Conservation (phyloP, 2,113 vertebrate species). For the Electrona antarctica region DNA sequence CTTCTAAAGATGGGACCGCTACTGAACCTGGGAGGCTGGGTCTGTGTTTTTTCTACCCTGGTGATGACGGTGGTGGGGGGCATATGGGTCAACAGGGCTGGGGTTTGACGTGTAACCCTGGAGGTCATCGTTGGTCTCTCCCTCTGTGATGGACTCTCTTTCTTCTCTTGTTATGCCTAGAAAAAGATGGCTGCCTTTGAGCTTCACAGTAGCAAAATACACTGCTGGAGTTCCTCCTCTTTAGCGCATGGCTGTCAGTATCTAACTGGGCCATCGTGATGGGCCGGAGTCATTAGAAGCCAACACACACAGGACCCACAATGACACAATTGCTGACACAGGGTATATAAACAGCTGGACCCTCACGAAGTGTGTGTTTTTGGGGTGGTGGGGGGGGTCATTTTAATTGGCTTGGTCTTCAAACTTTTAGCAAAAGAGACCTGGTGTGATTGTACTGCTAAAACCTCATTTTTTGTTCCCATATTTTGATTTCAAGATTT, state of each 20-base stretch:
- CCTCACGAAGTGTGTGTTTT: constrained; percentile 40
- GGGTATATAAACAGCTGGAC: constrained; percentile 68
- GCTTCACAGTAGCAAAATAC: constrained; percentile 77
- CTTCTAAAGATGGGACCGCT: constrained; percentile 54
- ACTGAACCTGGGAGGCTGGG: constrained; percentile 53
- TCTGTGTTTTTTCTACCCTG: constrained; percentile 40
- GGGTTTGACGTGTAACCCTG: constrained; percentile 70
- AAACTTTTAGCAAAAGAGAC: constrained; percentile 58
- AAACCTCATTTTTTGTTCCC: constrained; percentile 44
- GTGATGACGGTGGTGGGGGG: constrained; percentile 5
- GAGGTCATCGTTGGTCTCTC: constrained; percentile 73
- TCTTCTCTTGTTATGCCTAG: constrained; percentile 76
- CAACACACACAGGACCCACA: constrained; percentile 65
- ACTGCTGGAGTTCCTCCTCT: constrained; percentile 77
- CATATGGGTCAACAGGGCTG: constrained; percentile 39
- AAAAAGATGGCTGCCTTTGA: constrained; percentile 80
- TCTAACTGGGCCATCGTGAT: constrained; percentile 69
- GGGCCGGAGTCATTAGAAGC: constrained; percentile 77
- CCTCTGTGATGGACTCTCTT: constrained; percentile 71
- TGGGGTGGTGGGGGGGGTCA: constrained; percentile 60
- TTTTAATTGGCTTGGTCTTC: constrained; percentile 76
- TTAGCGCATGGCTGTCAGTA: constrained; percentile 75
- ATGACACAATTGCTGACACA: constrained; percentile 73
- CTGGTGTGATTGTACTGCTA: constrained; percentile 64
- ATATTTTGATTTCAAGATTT: constrained; percentile 51